phyloP scores from a whole-genome alignment of 64 coral and sea anemone genomes.

The Stichodactyla mertensii region DNA sequence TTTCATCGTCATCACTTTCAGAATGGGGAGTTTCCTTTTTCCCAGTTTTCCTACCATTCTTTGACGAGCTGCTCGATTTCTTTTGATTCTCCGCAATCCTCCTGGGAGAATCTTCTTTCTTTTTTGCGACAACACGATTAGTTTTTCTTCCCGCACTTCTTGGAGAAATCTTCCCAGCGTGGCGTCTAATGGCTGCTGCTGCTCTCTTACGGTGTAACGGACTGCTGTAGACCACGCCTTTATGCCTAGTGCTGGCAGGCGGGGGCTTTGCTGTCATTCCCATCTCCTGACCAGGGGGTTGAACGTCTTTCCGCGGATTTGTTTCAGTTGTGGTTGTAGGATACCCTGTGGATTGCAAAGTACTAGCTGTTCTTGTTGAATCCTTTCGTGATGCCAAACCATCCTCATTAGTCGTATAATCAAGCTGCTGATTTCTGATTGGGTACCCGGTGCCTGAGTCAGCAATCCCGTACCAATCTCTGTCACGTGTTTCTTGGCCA shows the following conservation, averaged over 20 bases:
- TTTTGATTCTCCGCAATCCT: background rate
- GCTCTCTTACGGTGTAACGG: constrained; percentile 25
- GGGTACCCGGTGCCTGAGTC: background rate
- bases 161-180: background rate
- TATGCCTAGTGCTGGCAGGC: background rate
- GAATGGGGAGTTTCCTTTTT: background rate
- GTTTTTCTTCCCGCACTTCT: background rate
- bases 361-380: background rate
- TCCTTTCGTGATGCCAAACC: background rate
- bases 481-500: background rate
- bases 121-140: background rate
- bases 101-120: background rate
- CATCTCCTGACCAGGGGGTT: background rate
- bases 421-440: background rate
- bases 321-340: background rate
- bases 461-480: background rate
- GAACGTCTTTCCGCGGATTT: background rate
- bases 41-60: background rate
- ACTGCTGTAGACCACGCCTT: constrained; percentile 10
- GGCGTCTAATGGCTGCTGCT: background rate
- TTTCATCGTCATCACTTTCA: constrained; percentile 29
- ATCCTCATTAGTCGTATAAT: background rate
- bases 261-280: constrained; percentile 4
- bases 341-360: background rate
- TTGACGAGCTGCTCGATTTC: background rate